Conservation (phyloP, 2,888 invertebrate genomes). For the Ferrisia virgata region DNA sequence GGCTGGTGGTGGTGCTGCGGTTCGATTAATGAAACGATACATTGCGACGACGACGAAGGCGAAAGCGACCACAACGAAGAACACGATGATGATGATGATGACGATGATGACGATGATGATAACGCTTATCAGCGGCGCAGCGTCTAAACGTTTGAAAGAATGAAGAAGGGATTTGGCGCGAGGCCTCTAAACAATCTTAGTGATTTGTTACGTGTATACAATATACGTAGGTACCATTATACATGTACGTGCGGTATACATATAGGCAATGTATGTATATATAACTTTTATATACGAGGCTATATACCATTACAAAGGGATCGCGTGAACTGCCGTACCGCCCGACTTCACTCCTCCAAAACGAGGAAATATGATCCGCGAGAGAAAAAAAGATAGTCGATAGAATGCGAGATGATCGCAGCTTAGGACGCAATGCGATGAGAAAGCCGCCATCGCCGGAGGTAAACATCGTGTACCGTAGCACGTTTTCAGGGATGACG, state of each 20-base stretch:
- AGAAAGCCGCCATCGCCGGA: background rate
- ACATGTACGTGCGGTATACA: background rate
- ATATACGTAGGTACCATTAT: background rate
- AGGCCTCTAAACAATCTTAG: conserved; percentile 29
- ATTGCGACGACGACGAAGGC: background rate
- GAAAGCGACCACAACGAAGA: too few species aligned
- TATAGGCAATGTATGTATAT: too few species aligned
- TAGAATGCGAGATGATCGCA: background rate
- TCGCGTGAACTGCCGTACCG: background rate
- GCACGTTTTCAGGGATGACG: background rate
- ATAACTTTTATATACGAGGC: too few species aligned
- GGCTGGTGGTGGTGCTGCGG: background rate
- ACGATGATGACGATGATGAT: background rate
- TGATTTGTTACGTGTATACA: conserved; percentile 29
- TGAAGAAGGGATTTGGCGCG: background rate
- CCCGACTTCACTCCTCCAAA: background rate
- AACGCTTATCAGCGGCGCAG: background rate
- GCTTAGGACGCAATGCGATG: background rate
- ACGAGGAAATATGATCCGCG: background rate
- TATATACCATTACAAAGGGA: too few species aligned
- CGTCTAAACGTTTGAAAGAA: background rate
- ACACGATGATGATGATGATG: background rate
- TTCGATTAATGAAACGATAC: conserved; percentile 26
- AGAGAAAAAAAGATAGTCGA: background rate
- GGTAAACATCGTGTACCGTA: background rate